phyloP scores from a whole-genome alignment of 2,797 vertebrate genomes.

The Chloroceryle inda region DNA sequence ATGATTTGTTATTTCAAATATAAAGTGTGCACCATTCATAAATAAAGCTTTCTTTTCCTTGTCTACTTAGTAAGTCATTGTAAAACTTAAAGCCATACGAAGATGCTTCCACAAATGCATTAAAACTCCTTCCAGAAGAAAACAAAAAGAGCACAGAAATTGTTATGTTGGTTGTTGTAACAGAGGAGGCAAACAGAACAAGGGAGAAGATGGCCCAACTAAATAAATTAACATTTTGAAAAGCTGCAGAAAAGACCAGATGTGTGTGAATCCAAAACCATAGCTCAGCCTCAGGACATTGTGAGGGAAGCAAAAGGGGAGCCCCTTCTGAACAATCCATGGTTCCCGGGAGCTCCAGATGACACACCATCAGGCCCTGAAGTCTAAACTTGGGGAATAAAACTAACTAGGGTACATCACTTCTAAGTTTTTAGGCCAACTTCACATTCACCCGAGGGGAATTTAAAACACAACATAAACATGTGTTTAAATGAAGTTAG shows the following conservation, averaged over 20 bases:
- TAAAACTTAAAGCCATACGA: not conserved
- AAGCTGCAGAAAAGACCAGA: not conserved
- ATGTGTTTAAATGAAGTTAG: conserved; percentile 77
- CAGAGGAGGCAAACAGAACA: not conserved
- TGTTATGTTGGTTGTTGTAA: not conserved
- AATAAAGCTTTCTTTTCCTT: not conserved
- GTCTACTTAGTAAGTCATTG: not conserved
- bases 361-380: not conserved
- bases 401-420: conserved; percentile 32
- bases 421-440: conserved; percentile 59
- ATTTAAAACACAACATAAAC: conserved; percentile 75
- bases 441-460: conserved; percentile 66
- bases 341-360: not conserved
- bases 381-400: not conserved
- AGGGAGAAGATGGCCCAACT: not conserved
- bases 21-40: not conserved
- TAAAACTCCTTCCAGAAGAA: not conserved
- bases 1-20: not conserved
- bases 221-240: not conserved
- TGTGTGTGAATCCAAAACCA: not conserved
- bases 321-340: not conserved
- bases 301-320: not conserved
- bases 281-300: not conserved
- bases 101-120: not conserved
- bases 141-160: not conserved